A percentile compares a stretch with the other conserved stretches of the same genome.
These are phyloP conservation scores for Sturnus vulgaris DNA, from an alignment of 2,113 vertebrate genomes.

Conservation along the genomic window DNA sequence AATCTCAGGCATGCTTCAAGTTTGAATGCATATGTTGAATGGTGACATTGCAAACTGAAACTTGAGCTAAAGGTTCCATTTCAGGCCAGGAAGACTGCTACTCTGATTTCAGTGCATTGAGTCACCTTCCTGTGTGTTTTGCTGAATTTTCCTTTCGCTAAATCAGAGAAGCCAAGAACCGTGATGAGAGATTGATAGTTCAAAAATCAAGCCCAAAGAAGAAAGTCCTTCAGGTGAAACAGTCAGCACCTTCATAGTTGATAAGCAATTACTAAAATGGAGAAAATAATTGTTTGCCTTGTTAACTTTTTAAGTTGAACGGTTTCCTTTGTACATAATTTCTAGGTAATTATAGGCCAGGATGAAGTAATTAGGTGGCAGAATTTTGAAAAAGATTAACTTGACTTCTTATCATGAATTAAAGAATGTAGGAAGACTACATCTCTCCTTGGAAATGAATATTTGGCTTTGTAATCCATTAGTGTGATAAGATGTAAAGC, in stretches of 20 bases:
- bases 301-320: neutral
- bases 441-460: neutral
- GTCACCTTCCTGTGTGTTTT: constrained; percentile 23
- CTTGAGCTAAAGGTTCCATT: constrained; percentile 44
- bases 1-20: neutral
- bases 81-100: constrained; percentile 1
- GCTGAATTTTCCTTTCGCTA: constrained; percentile 20
- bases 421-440: neutral
- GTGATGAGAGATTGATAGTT: neutral
- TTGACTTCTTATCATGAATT: neutral
- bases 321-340: neutral
- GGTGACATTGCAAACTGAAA: constrained; percentile 34
- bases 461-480: neutral
- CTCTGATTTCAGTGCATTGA: constrained; percentile 28
- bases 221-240: neutral
- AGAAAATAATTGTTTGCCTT: constrained; percentile 33
- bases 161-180: neutral
- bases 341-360: constrained; percentile 18
- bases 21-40: neutral
- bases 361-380: constrained; percentile 5
- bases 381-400: neutral
- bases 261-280: constrained; percentile 3
- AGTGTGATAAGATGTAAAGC: neutral
- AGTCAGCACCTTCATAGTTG: neutral
- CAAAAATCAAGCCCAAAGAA: neutral